These are phyloP conservation scores for Fragum fragum DNA, from an alignment of 2,888 invertebrate genomes.

Conservation along the genomic window DNA sequence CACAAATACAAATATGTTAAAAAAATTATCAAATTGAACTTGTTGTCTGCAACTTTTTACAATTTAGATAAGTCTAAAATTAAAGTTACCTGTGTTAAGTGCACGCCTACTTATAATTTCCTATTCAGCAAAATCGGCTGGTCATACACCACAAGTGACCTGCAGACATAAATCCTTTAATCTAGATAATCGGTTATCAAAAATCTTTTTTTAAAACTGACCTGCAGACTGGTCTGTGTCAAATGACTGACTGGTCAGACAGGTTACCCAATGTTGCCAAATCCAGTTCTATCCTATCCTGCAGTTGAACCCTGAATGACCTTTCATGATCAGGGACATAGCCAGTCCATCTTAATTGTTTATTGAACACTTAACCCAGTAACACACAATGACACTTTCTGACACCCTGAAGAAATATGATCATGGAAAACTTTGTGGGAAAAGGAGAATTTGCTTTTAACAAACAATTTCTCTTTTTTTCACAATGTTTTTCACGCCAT, in stretches of 20 bases:
- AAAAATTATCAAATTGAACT: no score
- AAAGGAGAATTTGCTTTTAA: no score
- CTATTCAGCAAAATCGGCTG: not conserved
- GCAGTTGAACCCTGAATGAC: not conserved
- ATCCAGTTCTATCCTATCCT: not conserved
- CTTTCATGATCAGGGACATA: not conserved
- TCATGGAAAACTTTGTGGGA: no score
- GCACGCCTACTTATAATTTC: not conserved
- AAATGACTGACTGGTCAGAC: not conserved
- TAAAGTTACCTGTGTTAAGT: not conserved
- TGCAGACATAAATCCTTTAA: not conserved
- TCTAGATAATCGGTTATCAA: not conserved
- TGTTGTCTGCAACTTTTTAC: no score
- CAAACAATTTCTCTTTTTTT: no score
- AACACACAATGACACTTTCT: no score
- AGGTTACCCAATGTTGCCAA: not conserved
- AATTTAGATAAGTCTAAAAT: no score
- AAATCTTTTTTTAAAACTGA: not conserved
- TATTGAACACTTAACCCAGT: no score
- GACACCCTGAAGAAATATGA: no score
- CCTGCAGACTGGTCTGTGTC: conserved; percentile 2
- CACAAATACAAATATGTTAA: no score
- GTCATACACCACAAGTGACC: not conserved
- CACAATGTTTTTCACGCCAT: no score
- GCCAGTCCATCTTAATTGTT: no score